phyloP scores from a whole-genome alignment of 2,113 vertebrate genomes.

The Ardeotis arabs region DNA sequence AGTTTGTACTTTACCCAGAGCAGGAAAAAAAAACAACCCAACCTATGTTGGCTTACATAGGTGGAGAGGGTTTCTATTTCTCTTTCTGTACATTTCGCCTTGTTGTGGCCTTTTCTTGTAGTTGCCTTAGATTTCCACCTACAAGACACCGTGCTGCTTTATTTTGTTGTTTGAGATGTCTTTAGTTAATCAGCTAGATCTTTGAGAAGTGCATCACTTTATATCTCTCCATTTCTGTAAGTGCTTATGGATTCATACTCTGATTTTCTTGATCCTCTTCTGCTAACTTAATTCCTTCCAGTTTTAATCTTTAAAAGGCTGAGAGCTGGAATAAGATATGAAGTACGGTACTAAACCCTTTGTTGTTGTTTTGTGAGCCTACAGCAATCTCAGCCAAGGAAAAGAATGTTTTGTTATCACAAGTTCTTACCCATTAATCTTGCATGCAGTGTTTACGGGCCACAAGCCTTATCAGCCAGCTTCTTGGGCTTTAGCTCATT shows the following conservation, averaged over 20 bases:
- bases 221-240: not conserved
- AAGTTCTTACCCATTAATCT: not conserved
- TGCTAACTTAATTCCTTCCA: not conserved
- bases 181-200: not conserved
- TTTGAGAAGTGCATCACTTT: not conserved
- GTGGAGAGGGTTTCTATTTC: not conserved
- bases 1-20: not conserved
- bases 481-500: not conserved
- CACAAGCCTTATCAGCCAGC: not conserved
- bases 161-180: not conserved
- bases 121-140: not conserved
- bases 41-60: not conserved
- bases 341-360: not conserved
- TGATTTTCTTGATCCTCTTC: not conserved
- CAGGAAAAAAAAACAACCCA: not conserved
- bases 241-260: not conserved
- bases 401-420: not conserved
- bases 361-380: not conserved
- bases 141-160: rapidly evolving
- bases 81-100: not conserved
- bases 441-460: not conserved
- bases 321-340: not conserved
- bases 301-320: not conserved
- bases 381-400: not conserved
- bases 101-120: not conserved